Conservation (phyloP, 2,888 invertebrate species). For the Epinotia demarniana region DNA sequence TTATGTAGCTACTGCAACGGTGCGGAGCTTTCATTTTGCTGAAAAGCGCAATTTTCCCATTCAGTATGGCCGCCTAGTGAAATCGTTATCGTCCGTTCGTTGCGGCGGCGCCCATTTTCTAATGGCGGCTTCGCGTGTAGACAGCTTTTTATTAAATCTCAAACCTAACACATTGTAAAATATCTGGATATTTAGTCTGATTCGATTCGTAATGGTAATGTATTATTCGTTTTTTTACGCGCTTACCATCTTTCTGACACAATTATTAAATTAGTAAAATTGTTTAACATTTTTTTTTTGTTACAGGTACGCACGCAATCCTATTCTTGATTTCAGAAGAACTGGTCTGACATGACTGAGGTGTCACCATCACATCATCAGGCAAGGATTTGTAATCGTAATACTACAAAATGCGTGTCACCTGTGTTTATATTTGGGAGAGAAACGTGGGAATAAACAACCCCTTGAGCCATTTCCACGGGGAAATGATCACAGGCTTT, state of each 20-base stretch:
- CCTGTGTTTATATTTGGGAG: not conserved
- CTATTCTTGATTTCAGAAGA: not conserved
- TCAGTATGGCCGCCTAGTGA: slow-evolving; percentile 76
- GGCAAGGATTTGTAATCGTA: not conserved
- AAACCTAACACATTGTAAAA: slow-evolving; percentile 41
- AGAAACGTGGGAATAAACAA: slow-evolving; percentile 27
- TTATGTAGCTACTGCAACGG: slow-evolving; percentile 71
- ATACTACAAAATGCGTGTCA: not conserved
- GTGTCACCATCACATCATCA: not conserved
- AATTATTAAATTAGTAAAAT: not conserved
- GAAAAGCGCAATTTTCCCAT: slow-evolving; percentile 83
- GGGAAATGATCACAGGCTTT: slow-evolving; percentile 29
- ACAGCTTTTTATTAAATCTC: slow-evolving; percentile 70
- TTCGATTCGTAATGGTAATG: not conserved
- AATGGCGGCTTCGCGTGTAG: slow-evolving; percentile 81
- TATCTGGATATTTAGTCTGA: slow-evolving; percentile 23
- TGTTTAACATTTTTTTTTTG: slow-evolving; percentile 12
- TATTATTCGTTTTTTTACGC: not conserved
- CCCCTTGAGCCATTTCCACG: slow-evolving; percentile 24
- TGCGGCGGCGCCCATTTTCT: slow-evolving; percentile 78
- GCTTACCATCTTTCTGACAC: too few species aligned
- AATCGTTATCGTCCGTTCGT: slow-evolving; percentile 78
- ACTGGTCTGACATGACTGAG: not conserved
- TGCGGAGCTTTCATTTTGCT: slow-evolving; percentile 76
- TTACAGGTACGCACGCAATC: slow-evolving; percentile 38